These are phyloP conservation scores for Caranx melampygus DNA, from an alignment of 2,113 vertebrate genomes.

Conservation along the genomic window DNA sequence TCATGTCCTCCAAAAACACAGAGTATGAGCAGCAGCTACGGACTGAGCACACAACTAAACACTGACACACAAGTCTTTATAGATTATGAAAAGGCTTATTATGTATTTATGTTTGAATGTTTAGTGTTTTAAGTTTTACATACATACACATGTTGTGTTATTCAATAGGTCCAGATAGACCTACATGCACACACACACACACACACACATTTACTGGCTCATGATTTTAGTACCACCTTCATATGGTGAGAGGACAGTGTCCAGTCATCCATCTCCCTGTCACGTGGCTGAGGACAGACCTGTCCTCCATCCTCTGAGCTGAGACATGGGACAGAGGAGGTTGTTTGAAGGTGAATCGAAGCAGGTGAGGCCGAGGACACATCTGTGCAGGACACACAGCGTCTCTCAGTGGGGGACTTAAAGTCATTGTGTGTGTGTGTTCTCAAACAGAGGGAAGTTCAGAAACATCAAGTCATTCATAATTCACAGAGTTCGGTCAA, in stretches of 20 bases:
- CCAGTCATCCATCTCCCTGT: slow-evolving; percentile 69
- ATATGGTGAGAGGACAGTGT: slow-evolving; percentile 71
- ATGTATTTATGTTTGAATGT: too few relatives aligned
- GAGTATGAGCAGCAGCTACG: neutral
- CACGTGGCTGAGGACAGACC: slow-evolving; percentile 36
- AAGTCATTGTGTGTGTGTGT: neutral
- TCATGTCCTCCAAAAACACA: neutral
- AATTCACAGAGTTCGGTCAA: neutral
- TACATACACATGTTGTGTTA: neutral
- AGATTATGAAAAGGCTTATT: too few relatives aligned
- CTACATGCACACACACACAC: neutral
- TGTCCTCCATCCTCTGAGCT: slow-evolving; percentile 20
- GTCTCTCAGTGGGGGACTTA: slow-evolving; percentile 30
- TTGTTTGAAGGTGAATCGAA: slow-evolving; percentile 54
- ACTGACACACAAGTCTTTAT: neutral
- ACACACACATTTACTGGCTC: slow-evolving; percentile 24
- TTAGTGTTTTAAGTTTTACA: too few relatives aligned
- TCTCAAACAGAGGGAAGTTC: slow-evolving; percentile 35
- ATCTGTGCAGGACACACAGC: slow-evolving; percentile 50
- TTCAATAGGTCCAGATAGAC: neutral
- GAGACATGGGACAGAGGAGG: slow-evolving; percentile 47
- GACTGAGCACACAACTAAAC: neutral
- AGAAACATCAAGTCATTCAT: neutral
- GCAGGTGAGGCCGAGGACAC: slow-evolving; percentile 27
- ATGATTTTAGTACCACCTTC: slow-evolving; percentile 70